These are phyloP conservation scores for Drosophila longiperda DNA, from an alignment of 2,888 invertebrate species.

Conservation along the genomic window DNA sequence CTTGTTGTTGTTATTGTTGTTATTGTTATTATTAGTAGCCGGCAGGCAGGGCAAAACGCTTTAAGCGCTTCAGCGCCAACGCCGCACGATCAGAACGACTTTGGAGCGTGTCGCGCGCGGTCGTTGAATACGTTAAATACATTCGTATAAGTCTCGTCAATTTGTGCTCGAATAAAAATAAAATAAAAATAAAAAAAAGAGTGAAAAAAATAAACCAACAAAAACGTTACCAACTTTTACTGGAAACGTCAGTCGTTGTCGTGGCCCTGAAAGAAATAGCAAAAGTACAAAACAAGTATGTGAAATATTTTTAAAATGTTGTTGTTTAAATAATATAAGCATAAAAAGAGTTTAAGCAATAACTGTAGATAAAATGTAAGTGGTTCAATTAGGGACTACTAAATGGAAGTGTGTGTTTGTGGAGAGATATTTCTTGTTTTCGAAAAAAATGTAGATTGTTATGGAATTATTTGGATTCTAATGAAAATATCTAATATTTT, in stretches of 20 bases:
- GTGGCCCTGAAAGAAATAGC: conserved; percentile 1
- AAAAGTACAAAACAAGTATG: conserved; percentile 39
- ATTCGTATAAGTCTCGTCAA: conserved; percentile 15
- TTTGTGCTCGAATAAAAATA: conserved; percentile 14
- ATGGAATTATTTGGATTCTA: background rate
- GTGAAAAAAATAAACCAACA: background rate
- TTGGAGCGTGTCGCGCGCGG: conserved; percentile 81
- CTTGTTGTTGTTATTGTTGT: conserved; percentile 45
- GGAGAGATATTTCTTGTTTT: background rate
- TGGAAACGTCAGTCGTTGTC: conserved; percentile 9
- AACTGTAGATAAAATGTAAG: background rate
- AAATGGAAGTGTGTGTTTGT: background rate
- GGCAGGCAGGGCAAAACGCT: conserved; percentile 72
- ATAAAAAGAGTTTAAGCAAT: background rate
- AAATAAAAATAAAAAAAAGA: background rate
- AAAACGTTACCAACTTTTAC: conserved; percentile 26
- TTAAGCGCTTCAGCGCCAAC: conserved; percentile 72
- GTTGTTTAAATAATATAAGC: background rate
- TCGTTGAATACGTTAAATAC: conserved; percentile 43
- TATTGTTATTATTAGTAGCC: conserved; percentile 37
- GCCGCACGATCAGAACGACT: conserved; percentile 81
- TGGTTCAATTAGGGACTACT: background rate
- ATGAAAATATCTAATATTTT: background rate
- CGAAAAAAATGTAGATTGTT: fast-evolving
- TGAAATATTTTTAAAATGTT: conserved; percentile 7